phyloP scores from a whole-genome alignment of 2,113 vertebrate species.

The Amblyopsis rosae region DNA sequence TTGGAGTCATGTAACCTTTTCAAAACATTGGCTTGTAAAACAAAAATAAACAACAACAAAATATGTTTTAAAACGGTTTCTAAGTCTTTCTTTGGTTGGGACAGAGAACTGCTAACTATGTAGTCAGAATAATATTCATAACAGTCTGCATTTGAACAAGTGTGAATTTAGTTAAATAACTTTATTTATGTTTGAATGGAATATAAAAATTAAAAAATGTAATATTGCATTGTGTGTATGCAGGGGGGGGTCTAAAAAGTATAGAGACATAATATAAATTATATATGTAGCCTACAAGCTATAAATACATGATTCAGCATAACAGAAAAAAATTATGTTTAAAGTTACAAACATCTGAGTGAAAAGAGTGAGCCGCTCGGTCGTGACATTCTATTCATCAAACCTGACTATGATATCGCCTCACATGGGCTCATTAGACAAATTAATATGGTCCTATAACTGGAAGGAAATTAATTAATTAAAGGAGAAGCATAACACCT shows the following conservation, averaged over 20 bases:
- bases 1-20: background rate
- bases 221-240: no score
- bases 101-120: no score
- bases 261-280: no score
- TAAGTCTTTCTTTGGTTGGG: no score
- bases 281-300: background rate
- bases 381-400: background rate
- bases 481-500: conserved; percentile 9
- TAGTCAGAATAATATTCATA: no score
- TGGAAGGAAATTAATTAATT: conserved; percentile 10
- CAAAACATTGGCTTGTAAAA: background rate
- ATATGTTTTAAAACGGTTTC: no score
- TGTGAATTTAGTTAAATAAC: no score
- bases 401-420: conserved; percentile 13
- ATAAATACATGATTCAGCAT: background rate
- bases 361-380: conserved; percentile 4
- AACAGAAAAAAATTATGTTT: background rate
- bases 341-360: conserved; percentile 10
- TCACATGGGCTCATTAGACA: conserved; percentile 15
- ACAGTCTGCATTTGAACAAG: no score
- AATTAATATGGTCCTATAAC: conserved; percentile 9
- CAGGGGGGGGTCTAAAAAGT: no score
- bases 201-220: no score
- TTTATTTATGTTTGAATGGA: no score
- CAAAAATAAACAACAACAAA: no score